These are phyloP conservation scores for Carassius carassius DNA, from an alignment of 2,113 vertebrate genomes.

Conservation along the genomic window DNA sequence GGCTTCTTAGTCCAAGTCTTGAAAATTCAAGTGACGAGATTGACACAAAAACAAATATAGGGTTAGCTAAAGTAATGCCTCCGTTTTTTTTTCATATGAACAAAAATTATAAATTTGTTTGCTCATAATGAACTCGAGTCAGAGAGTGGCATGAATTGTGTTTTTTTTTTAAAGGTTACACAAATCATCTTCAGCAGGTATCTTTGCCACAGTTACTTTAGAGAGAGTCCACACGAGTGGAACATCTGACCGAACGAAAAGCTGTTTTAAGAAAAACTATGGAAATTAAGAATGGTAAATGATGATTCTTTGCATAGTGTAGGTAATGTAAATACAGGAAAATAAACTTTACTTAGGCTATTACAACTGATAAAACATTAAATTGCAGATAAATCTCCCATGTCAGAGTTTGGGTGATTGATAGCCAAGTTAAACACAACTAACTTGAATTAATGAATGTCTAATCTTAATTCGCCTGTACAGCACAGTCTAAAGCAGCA, in stretches of 20 bases:
- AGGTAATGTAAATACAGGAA: not conserved
- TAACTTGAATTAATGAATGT: not conserved
- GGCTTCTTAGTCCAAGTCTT: not conserved
- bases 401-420: not conserved
- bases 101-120: not conserved
- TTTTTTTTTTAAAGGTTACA: not conserved
- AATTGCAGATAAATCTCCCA: not conserved
- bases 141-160: not conserved
- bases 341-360: not conserved
- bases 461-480: not conserved
- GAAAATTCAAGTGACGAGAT: not conserved
- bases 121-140: not conserved
- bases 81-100: not conserved
- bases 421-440: not conserved
- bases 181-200: not conserved
- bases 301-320: not conserved
- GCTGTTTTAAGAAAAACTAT: not conserved
- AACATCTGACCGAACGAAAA: not conserved
- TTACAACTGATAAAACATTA: not conserved
- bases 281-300: not conserved
- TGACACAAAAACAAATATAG: not conserved
- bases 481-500: not conserved
- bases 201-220: not conserved
- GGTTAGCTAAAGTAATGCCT: not conserved
- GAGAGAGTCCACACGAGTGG: not conserved